These are phyloP conservation scores for Pachypeltis micranthus DNA, from an alignment of 1,140 invertebrate genomes.

Conservation along the genomic window DNA sequence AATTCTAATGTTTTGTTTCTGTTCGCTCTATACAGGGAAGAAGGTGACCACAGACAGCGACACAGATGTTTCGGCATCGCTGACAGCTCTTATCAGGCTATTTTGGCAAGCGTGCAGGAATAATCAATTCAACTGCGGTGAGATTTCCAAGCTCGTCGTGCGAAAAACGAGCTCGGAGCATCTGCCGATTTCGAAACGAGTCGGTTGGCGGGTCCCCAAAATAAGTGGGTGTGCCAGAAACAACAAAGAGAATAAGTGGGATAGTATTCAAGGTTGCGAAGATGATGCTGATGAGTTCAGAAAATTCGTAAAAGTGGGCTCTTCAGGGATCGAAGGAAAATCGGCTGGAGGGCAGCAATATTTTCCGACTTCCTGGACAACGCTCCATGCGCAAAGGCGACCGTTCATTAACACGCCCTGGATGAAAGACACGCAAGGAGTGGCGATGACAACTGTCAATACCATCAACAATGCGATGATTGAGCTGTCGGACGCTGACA, in stretches of 20 bases:
- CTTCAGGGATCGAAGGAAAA: background rate
- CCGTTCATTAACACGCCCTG: slow-evolving; percentile 16
- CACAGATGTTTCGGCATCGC: background rate
- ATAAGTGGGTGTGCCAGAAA: background rate
- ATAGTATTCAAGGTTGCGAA: background rate
- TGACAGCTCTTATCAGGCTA: background rate
- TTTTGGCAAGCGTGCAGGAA: background rate
- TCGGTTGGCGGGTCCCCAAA: background rate
- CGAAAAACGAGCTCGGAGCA: slow-evolving; percentile 1
- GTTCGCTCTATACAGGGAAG: background rate
- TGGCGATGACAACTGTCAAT: slow-evolving; percentile 13
- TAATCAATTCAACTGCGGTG: too few relatives aligned
- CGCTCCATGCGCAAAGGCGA: slow-evolving; percentile 1
- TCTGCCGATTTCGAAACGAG: background rate
- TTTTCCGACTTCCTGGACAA: slow-evolving; percentile 2
- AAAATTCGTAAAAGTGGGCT: background rate
- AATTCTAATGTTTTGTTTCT: background rate
- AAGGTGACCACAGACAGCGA: background rate
- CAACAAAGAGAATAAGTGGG: background rate
- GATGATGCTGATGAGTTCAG: background rate
- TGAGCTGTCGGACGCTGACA: slow-evolving; percentile 14
- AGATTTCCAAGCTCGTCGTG: background rate
- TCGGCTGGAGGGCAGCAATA: slow-evolving; percentile 5
- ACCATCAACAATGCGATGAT: slow-evolving; percentile 14
- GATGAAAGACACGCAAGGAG: slow-evolving; percentile 18